These are phyloP conservation scores for Ctenomys sociabilis DNA, from an alignment of 2,113 vertebrate genomes.

Conservation along the genomic window DNA sequence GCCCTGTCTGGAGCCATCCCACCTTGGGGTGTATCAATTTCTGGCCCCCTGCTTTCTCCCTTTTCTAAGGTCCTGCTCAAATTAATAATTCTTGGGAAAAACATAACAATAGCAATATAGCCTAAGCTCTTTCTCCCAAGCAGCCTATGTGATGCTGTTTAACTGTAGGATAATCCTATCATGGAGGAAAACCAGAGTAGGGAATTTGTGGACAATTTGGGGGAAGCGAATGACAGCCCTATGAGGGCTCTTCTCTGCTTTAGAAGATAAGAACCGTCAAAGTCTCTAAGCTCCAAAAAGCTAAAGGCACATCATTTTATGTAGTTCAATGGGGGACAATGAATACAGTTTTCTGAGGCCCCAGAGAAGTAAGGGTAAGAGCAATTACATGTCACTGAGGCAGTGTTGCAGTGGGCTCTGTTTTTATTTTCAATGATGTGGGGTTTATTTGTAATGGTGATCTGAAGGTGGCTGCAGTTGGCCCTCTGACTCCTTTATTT, in stretches of 20 bases:
- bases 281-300: not conserved
- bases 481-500: not conserved
- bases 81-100: not conserved
- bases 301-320: not conserved
- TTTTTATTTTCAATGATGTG: not conserved
- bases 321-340: not conserved
- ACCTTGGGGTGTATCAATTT: not conserved
- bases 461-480: not conserved
- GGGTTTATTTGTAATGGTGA: not conserved
- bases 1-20: not conserved
- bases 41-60: not conserved
- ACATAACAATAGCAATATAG: not conserved
- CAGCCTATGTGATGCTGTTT: not conserved
- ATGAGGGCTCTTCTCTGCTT: conserved; percentile 3
- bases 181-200: not conserved
- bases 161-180: not conserved
- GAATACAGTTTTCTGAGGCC: not conserved
- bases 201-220: not conserved
- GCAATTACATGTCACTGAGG: not conserved
- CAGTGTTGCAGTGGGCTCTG: not conserved
- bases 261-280: not conserved
- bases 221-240: not conserved
- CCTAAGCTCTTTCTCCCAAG: not conserved
- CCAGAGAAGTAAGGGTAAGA: not conserved
- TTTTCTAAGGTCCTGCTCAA: conserved; percentile 27